Percentiles rank a stretch among this genome's conserved stretches.
phyloP scores from a whole-genome alignment of 2,113 vertebrate species.

The Hyaena hyaena region DNA sequence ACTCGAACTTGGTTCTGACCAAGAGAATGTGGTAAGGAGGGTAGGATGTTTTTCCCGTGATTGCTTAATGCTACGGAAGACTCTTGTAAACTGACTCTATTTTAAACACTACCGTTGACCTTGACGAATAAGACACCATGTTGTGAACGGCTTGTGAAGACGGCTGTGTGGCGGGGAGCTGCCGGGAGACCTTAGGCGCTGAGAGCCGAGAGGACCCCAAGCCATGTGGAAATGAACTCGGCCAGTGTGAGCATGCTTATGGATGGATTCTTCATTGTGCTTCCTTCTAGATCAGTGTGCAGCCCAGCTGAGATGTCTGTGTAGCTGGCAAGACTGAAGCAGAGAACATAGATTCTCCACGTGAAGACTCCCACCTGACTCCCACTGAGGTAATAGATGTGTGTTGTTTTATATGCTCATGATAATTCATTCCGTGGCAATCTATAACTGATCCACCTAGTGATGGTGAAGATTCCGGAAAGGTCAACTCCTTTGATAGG shows the following conservation, averaged over 20 bases:
- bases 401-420: not conserved
- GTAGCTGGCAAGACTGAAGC: not conserved
- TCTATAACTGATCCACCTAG: not conserved
- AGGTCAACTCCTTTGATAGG: not conserved
- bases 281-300: not conserved
- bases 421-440: not conserved
- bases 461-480: not conserved
- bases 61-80: not conserved
- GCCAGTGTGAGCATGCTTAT: not conserved
- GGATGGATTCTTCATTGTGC: not conserved
- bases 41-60: not conserved
- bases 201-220: not conserved
- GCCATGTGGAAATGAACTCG: not conserved
- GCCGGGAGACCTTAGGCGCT: not conserved
- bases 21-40: not conserved
- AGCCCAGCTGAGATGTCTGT: not conserved
- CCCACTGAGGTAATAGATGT: not conserved
- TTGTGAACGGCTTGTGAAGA: not conserved
- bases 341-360: not conserved
- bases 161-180: accelerated
- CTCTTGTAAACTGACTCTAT: not conserved
- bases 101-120: not conserved
- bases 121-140: not conserved
- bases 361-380: not conserved
- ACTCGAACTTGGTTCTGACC: not conserved